Evolutionary conservation across 2,797 vertebrate genomes (phyloP).

Genomic region (Percopsis omiscomaycus): DNA sequence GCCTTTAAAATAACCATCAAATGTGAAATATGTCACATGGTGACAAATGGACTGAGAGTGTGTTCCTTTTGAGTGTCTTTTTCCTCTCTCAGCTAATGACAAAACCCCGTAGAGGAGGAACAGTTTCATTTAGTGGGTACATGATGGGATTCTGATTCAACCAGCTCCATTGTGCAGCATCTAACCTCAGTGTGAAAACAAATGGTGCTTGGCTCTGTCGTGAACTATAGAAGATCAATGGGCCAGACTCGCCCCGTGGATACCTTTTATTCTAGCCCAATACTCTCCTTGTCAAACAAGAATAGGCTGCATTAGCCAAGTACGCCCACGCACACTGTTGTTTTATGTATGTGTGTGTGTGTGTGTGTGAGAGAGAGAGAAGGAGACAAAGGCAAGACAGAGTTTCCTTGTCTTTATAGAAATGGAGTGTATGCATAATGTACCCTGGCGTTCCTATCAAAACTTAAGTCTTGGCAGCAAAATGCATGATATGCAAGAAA

Average conservation of each 20-base stretch:
- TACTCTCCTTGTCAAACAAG: slow-evolving; percentile 22
- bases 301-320: slow-evolving; percentile 28
- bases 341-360: background rate
- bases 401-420: slow-evolving; percentile 31
- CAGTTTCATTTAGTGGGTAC: slow-evolving; percentile 14
- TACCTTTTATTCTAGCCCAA: slow-evolving; percentile 26
- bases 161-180: slow-evolving; percentile 40
- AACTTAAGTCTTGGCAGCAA: slow-evolving; percentile 50
- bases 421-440: slow-evolving; percentile 44
- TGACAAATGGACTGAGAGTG: too few species aligned
- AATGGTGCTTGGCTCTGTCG: slow-evolving; percentile 38
- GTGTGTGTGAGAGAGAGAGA: slow-evolving; percentile 20
- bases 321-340: background rate
- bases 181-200: slow-evolving; percentile 61
- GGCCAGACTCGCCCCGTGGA: slow-evolving; percentile 21
- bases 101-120: slow-evolving; percentile 29
- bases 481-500: slow-evolving; percentile 58
- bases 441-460: slow-evolving; percentile 48
- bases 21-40: too few species aligned
- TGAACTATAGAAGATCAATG: slow-evolving; percentile 58
- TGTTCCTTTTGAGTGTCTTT: background rate
- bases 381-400: slow-evolving; percentile 20
- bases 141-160: slow-evolving; percentile 53
- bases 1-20: too few species aligned
- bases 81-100: slow-evolving; percentile 34